Conservation (phyloP, 2,797 vertebrate genomes). For the Chelon auratus region DNA sequence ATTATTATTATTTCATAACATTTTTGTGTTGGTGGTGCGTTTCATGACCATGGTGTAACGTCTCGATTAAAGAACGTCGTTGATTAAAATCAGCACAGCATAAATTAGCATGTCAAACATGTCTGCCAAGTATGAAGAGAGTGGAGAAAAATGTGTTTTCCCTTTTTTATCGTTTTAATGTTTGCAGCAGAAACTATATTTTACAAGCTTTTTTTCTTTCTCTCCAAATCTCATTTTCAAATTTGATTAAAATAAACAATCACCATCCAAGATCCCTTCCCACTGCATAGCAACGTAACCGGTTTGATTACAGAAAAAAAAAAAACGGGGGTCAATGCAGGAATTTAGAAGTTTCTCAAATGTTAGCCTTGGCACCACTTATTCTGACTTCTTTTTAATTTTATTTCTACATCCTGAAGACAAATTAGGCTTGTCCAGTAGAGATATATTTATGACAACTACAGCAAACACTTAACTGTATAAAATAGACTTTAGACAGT, state of each 20-base stretch:
- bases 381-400: background rate
- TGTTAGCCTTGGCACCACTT: background rate
- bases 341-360: background rate
- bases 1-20: constrained; percentile 19
- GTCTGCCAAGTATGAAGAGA: constrained; percentile 21
- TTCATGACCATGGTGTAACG: constrained; percentile 9
- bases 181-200: constrained; percentile 6
- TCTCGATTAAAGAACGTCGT: constrained; percentile 41
- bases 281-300: background rate
- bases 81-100: constrained; percentile 29
- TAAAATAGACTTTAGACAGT: background rate
- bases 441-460: background rate
- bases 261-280: background rate
- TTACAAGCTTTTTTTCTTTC: background rate
- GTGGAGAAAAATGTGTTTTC: background rate
- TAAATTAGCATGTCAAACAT: constrained; percentile 12
- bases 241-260: constrained; percentile 1
- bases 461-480: background rate
- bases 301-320: too few relatives aligned
- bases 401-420: constrained; percentile 1
- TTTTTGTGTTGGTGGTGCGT: constrained; percentile 17
- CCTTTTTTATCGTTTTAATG: background rate
- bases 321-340: too few relatives aligned
- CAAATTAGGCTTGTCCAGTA: background rate
- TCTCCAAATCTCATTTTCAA: constrained; percentile 2